Evolutionary conservation across 2,888 invertebrate genomes (phyloP), one percentile per base, ranked within the genome.

Genomic region (Athrips mouffetella): DNA sequence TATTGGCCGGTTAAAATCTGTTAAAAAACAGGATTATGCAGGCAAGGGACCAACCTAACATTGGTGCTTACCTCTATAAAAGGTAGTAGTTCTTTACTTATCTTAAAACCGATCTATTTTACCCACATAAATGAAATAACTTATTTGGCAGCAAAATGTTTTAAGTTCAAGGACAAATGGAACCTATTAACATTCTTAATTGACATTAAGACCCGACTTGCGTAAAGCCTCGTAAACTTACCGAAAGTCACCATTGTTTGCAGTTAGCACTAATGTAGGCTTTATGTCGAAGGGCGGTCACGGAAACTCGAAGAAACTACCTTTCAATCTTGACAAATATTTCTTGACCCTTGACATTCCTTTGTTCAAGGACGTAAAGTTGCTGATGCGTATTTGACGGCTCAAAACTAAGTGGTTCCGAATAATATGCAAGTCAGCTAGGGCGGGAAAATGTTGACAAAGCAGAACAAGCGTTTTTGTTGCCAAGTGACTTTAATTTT

Each of bases 391-490:
- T 8, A 18, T 30, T 27, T 1, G 5, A 42, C 13, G 20, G 31
- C 21, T 44, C 44, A 44, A 30, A 18, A 31, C 11, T 11, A 44
- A 44, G 30, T 44, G 44, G 44, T 21, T 6, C 10, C 11, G 31
- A 11, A 21, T 20, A 31, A 33, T 18, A 11, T 49, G 49, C 49
- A 46, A 49, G 49, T 49, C 49, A 49, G 16, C 39, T 16, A 13
- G 39, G 37, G 42, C 11, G 20, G 35, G 37, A 29, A 41, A 39
- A 15, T 31, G 45, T 41, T 40, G 49, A 49, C 46, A 46, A 33
- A 46, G 49, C 49, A 21, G 45, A 46, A 46, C 45, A 41, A 40
- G 33, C 49, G 49, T 27, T 46, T 44, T 49, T 49, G 49, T 49
- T 25, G 30, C 44, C 11, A 31, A 39, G 16, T 33, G 49, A 49